A percentile compares a stretch with the other conserved stretches of the same genome.
Evolutionary conservation across 2,888 invertebrate species (phyloP).

Genomic region (Arrhopalites spinosus): DNA sequence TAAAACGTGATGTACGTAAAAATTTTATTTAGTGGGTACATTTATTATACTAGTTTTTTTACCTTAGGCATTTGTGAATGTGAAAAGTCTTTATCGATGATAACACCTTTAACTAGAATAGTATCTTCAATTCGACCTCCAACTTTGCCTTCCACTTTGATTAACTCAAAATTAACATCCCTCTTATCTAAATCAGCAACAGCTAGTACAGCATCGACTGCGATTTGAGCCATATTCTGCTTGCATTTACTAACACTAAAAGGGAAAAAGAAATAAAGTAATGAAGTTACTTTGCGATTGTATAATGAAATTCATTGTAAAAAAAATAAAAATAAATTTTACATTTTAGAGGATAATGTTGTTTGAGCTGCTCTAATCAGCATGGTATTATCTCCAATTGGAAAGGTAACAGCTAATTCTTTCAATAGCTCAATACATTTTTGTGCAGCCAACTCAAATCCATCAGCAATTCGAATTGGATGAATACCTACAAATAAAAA

Average conservation of each 20-base stretch:
- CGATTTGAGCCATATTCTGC: constrained; percentile 97
- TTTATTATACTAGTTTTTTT: constrained; percentile 2
- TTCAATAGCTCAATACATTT: constrained; percentile 85
- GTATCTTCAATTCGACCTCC: constrained; percentile 98
- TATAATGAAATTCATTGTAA: not conserved
- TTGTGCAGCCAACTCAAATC: constrained; percentile 95
- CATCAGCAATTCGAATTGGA: constrained; percentile 97
- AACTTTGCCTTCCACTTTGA: constrained; percentile 96
- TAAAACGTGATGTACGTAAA: not conserved
- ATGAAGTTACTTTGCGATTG: too few relatives aligned
- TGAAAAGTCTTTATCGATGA: constrained; percentile 98
- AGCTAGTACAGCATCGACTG: constrained; percentile 93
- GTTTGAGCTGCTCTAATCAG: constrained; percentile 96
- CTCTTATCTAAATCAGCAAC: constrained; percentile 92
- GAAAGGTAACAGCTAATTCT: constrained; percentile 85
- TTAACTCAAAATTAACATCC: constrained; percentile 98
- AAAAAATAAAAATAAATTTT: constrained; percentile 54
- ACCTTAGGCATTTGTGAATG: constrained; percentile 88
- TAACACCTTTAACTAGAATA: constrained; percentile 91
- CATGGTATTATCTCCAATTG: constrained; percentile 81
- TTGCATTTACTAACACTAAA: constrained; percentile 90
- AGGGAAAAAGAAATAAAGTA: constrained; percentile 45
- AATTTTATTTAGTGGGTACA: constrained; percentile 7
- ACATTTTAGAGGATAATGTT: constrained; percentile 96
- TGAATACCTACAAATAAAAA: constrained; percentile 72